A percentile compares a stretch with the other conserved stretches of the same genome.
Conservation (phyloP, 2,888 invertebrate species). For the Altica lythri region DNA sequence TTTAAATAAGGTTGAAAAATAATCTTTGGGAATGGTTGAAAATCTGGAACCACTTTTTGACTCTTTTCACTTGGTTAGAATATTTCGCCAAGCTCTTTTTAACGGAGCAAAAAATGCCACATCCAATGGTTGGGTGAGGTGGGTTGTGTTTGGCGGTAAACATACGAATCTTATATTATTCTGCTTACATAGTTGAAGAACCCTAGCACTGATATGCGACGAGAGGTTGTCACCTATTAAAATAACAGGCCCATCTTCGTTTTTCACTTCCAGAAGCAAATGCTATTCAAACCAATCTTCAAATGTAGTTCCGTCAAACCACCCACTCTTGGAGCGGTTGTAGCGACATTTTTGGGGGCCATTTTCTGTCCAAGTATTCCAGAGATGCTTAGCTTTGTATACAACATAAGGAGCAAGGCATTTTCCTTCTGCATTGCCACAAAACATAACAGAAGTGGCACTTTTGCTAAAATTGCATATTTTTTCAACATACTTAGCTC, state of each 20-base stretch:
- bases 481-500: not conserved
- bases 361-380: slow-evolving; percentile 48
- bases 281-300: slow-evolving; percentile 39
- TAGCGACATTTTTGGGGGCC: slow-evolving; percentile 48
- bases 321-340: slow-evolving; percentile 47
- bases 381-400: slow-evolving; percentile 46
- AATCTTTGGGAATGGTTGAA: not conserved
- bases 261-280: slow-evolving; percentile 41
- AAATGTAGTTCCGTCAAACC: slow-evolving; percentile 37
- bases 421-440: too few relatives aligned
- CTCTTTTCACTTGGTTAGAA: not conserved
- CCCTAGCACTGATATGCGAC: too few relatives aligned
- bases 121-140: slow-evolving; percentile 6
- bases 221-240: too few relatives aligned
- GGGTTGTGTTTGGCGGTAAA: slow-evolving; percentile 39
- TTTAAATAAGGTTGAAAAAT: too few relatives aligned
- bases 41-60: not conserved
- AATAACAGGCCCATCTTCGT: too few relatives aligned
- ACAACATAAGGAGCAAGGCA: slow-evolving; percentile 42
- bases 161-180: slow-evolving; percentile 47
- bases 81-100: too few relatives aligned
- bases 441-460: slow-evolving; percentile 38
- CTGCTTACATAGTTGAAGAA: too few relatives aligned
- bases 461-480: slow-evolving; percentile 35
- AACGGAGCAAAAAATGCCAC: too few relatives aligned